Evolutionary conservation across 2,113 vertebrate species (phyloP).

Genomic region (Hemicordylus capensis): DNA sequence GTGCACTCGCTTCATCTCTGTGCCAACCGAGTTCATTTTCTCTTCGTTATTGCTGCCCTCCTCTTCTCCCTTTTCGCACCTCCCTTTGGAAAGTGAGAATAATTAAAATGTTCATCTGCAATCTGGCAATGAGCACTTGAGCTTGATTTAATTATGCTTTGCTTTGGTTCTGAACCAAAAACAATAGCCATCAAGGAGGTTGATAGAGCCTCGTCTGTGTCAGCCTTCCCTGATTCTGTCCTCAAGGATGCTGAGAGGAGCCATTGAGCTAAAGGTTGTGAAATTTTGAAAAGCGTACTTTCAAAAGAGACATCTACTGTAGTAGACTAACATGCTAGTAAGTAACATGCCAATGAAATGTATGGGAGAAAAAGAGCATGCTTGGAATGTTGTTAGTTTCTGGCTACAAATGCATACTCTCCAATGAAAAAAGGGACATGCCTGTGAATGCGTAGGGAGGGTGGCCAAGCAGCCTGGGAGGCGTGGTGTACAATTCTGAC

Average conservation of each 20-base stretch:
- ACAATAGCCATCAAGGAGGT: constrained; percentile 20
- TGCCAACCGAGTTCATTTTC: constrained; percentile 48
- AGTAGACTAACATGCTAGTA: background rate
- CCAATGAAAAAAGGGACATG: no score
- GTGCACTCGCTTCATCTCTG: constrained; percentile 22
- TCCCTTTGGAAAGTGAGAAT: constrained; percentile 37
- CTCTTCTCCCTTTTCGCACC: background rate
- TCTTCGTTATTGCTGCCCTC: constrained; percentile 33
- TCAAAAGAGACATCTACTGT: background rate
- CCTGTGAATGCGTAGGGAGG: no score
- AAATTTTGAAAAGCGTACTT: background rate
- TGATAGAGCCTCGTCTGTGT: constrained; percentile 26
- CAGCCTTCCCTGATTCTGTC: background rate
- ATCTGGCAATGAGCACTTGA: constrained; percentile 53
- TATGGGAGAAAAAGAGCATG: background rate
- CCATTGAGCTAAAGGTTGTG: background rate
- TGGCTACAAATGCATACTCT: background rate
- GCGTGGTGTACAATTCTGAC: no score
- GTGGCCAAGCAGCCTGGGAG: no score
- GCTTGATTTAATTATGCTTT: constrained; percentile 57
- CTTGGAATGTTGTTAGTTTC: background rate
- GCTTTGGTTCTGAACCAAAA: constrained; percentile 57
- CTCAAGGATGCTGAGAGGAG: constrained; percentile 39
- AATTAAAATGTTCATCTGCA: constrained; percentile 55
- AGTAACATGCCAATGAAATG: background rate